phyloP scores from a whole-genome alignment of 2,113 vertebrate species.

The Nansenia antarctica region DNA sequence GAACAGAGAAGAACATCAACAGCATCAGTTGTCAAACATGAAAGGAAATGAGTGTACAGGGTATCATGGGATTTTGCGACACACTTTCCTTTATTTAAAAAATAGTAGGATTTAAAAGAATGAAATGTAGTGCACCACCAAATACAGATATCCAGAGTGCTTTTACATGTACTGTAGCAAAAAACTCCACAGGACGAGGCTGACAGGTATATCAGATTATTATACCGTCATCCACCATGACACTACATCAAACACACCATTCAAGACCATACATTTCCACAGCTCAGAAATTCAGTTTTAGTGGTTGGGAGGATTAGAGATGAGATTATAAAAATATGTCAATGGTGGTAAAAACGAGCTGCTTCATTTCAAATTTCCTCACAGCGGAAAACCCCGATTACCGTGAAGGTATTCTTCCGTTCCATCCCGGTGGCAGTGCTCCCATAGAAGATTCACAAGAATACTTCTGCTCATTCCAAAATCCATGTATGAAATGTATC shows the following conservation, averaged over 20 bases:
- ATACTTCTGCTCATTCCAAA: constrained; percentile 26
- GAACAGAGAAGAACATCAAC: constrained; percentile 34
- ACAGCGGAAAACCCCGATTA: constrained; percentile 46
- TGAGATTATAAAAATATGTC: constrained; percentile 60
- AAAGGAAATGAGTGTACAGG: constrained; percentile 56
- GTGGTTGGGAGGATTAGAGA: constrained; percentile 47
- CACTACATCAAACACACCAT: constrained; percentile 70
- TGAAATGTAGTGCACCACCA: constrained; percentile 70
- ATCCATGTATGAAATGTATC: constrained; percentile 26
- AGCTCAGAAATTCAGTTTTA: constrained; percentile 57
- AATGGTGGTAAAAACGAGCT: constrained; percentile 35
- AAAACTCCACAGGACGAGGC: constrained; percentile 65
- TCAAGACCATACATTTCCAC: constrained; percentile 59
- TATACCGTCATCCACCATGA: constrained; percentile 55
- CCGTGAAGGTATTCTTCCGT: constrained; percentile 27
- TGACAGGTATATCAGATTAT: constrained; percentile 60
- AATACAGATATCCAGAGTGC: constrained; percentile 70
- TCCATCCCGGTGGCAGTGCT: constrained; percentile 37
- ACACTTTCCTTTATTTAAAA: constrained; percentile 78
- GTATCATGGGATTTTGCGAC: constrained; percentile 58
- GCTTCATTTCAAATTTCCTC: constrained; percentile 41
- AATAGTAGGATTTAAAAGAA: constrained; percentile 72
- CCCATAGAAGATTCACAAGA: constrained; percentile 32
- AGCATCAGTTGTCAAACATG: constrained; percentile 51
- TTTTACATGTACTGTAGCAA: constrained; percentile 73